These are phyloP conservation scores for Scatophagus argus DNA, from an alignment of 2,113 vertebrate species.

Conservation along the genomic window DNA sequence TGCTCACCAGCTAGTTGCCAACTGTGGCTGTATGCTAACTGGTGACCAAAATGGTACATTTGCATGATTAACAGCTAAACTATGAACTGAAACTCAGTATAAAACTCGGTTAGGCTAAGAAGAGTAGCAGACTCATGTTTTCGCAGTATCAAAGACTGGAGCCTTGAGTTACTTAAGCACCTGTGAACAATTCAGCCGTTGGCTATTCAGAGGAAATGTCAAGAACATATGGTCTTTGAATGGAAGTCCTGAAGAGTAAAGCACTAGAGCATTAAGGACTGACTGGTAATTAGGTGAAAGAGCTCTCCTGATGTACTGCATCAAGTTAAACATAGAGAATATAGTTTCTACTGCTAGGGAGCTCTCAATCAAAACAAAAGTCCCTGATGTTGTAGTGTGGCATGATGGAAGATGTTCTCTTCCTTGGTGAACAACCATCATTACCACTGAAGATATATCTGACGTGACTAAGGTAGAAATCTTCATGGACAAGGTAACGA, in stretches of 20 bases:
- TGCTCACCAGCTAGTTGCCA: not conserved
- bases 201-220: slow-evolving; percentile 18
- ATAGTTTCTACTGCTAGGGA: too few relatives aligned
- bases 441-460: too few relatives aligned
- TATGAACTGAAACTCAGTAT: not conserved
- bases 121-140: not conserved
- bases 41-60: not conserved
- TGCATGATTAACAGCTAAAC: not conserved
- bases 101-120: too few relatives aligned
- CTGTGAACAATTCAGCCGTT: not conserved
- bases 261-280: not conserved
- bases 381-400: too few relatives aligned
- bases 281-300: slow-evolving; percentile 10
- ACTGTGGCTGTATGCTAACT: not conserved
- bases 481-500: too few relatives aligned
- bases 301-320: slow-evolving; percentile 1
- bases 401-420: too few relatives aligned
- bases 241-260: slow-evolving; percentile 7
- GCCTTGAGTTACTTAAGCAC: not conserved
- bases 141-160: not conserved
- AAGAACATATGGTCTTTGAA: slow-evolving; percentile 40
- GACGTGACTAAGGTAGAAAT: too few relatives aligned
- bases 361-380: too few relatives aligned
- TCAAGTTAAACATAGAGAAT: too few relatives aligned
- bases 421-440: too few relatives aligned